Base-by-base conservation (phyloP, 2,113 vertebrate species). In the Pandion haliaetus region DNA sequence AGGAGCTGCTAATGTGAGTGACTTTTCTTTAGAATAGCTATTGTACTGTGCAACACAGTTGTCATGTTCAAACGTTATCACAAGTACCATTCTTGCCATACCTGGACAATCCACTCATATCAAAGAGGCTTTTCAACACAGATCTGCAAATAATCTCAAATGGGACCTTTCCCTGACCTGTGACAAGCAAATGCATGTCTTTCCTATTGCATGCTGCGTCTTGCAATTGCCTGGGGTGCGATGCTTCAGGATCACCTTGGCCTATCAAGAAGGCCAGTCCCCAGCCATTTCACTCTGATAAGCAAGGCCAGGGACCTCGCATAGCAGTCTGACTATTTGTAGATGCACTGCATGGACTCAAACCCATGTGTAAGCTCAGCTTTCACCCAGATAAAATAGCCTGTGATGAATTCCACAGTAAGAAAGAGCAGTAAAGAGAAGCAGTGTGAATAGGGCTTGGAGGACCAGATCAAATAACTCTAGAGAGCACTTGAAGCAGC, bases 401-500 rank as follows among this genome's bases (percentile, higher is more conserved):
- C 78, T 34, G 58, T 29, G 94, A 80, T 70, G 78, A 91, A 49
- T 63, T 66, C 70, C 62, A 26, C 84, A 10, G 32, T 5, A 12
- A 83, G 79, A 93, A 12, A 83, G 79, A 93, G 74, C 86, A 66
- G 66, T 12, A 6, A 26, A 10, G 52, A 86, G 80, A n/a, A 54
- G 88, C 36, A 0, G 50, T 3, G 25, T 70, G 49, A 62, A 87
- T 45, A 87, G 83, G 28, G 3, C 29, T 82, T 95, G 82, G 86
- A 95, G 73, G 66, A 49, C 18, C 89, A 89, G 81, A 85, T 81
- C 86, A 93, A 91, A 72, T 16, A 80, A 62, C 63, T 94, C 91
- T 62, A 80, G 84, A 85, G 86, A 94, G 91, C 74, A 45, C 89
- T 96, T 12, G 66, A 93, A 70, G 85, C 81, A 89, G 83, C 52